Conservation (phyloP, 2,888 invertebrate genomes). For the Drosophila pegasa region DNA sequence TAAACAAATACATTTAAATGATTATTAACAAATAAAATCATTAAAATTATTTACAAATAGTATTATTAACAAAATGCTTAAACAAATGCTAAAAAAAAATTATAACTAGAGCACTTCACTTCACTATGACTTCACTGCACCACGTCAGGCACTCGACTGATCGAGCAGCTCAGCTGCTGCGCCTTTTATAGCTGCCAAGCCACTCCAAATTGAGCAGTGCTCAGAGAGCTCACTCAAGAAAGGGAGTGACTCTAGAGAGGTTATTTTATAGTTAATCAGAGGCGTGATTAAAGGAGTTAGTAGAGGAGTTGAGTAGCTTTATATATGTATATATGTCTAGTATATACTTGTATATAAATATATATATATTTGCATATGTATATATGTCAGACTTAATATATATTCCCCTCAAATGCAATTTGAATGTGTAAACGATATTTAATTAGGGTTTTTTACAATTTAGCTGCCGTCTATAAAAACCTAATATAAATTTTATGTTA, state of each 20-base stretch:
- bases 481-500: not conserved
- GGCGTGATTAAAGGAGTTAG: not conserved
- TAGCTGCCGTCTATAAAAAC: no score
- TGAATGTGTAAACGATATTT: not conserved
- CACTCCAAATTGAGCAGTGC: not conserved
- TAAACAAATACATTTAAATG: no score
- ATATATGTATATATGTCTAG: not conserved
- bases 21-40: not conserved
- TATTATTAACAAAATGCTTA: not conserved
- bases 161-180: not conserved
- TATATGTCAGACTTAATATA: not conserved
- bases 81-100: not conserved
- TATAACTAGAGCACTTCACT: not conserved
- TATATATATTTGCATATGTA: no score
- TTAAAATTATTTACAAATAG: not conserved
- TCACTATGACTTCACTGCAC: conserved; percentile 2
- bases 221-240: not conserved
- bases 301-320: not conserved
- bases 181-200: not conserved
- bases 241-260: not conserved
- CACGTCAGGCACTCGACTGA: not conserved
- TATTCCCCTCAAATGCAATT: not conserved
- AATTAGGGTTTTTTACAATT: not conserved
- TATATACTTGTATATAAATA: not conserved
- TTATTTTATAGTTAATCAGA: not conserved